Percentiles rank a stretch among this genome's conserved stretches.
These are phyloP conservation scores for Hirudinaria manillensis DNA, from an alignment of 2,888 invertebrate genomes.

Conservation along the genomic window DNA sequence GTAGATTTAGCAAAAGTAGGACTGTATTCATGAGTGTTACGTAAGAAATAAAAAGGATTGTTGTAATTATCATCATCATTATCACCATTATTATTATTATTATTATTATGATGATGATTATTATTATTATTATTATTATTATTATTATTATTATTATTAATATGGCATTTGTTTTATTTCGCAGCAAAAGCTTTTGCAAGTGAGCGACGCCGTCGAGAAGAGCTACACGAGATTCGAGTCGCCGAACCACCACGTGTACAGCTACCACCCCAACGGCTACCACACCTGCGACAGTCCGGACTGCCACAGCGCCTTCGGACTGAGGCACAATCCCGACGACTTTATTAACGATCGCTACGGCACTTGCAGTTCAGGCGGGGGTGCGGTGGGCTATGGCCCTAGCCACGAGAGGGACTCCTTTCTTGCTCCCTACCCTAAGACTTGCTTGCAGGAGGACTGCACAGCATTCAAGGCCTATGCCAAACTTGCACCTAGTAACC, in stretches of 20 bases:
- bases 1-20: no score
- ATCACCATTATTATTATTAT: no score
- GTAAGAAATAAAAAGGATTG: no score
- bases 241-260: constrained; percentile 1
- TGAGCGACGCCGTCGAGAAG: not conserved
- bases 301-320: not conserved
- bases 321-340: not conserved
- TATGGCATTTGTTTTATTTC: not conserved
- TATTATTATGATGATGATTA: no score
- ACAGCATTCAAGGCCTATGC: not conserved
- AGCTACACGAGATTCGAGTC: constrained; percentile 7
- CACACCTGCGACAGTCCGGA: constrained; percentile 12
- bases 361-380: constrained; percentile 6
- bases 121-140: no score
- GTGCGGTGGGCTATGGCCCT: not conserved
- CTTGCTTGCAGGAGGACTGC: not conserved
- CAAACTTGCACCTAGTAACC: not conserved
- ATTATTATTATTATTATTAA: not conserved
- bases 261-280: constrained; percentile 1
- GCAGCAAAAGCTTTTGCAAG: not conserved
- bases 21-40: no score
- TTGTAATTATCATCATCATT: no score
- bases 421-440: not conserved
- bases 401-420: not conserved
- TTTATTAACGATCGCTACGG: not conserved